Conservation (phyloP, 2,888 invertebrate species). For the Notodonta ziczac region DNA sequence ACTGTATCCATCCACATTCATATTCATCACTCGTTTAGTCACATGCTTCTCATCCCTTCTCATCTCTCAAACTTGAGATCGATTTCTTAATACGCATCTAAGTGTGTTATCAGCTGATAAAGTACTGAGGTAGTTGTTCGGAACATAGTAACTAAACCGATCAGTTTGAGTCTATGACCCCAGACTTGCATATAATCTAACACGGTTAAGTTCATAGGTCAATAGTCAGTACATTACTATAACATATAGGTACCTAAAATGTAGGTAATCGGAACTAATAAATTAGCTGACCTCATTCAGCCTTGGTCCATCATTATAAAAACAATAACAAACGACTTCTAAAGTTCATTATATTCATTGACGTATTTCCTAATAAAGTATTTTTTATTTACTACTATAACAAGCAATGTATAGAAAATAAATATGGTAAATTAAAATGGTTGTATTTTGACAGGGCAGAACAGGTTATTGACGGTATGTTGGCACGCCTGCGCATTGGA, state of each 20-base stretch:
- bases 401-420: conserved; percentile 10
- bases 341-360: conserved; percentile 7
- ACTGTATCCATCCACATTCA: too few species aligned
- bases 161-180: conserved; percentile 2
- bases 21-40: too few species aligned
- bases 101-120: too few species aligned
- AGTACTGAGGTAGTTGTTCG: too few species aligned
- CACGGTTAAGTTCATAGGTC: conserved; percentile 35
- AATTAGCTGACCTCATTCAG: conserved; percentile 35
- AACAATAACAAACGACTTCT: conserved; percentile 8
- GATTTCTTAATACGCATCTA: too few species aligned
- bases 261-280: conserved; percentile 20
- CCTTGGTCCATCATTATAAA: conserved; percentile 14
- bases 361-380: neutral
- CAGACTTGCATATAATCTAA: conserved; percentile 12
- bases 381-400: neutral
- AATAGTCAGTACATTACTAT: conserved; percentile 1
- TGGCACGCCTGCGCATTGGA: conserved; percentile 35
- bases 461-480: conserved; percentile 15
- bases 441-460: conserved; percentile 15
- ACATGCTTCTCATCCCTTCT: too few species aligned
- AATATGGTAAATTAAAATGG: conserved; percentile 2
- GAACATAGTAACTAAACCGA: too few species aligned
- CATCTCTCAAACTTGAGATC: too few species aligned
- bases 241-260: conserved; percentile 10